These are phyloP conservation scores for Hephaestus fuliginosus DNA, from an alignment of 2,797 vertebrate genomes.

Conservation along the genomic window DNA sequence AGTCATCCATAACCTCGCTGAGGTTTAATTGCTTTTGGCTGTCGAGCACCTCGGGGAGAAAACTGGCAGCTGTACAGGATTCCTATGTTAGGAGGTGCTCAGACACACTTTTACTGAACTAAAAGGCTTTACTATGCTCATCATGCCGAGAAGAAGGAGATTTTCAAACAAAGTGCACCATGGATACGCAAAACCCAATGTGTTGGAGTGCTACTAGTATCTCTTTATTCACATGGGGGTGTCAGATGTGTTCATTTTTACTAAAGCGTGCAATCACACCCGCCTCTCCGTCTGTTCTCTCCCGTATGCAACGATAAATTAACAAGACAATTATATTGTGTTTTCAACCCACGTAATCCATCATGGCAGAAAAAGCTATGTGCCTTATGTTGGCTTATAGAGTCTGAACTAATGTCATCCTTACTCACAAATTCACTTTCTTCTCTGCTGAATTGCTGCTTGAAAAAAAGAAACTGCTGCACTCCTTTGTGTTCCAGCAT, in stretches of 20 bases:
- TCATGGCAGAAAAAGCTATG: slow-evolving; percentile 9
- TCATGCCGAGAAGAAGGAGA: slow-evolving; percentile 18
- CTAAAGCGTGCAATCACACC: slow-evolving; percentile 8
- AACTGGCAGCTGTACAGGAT: slow-evolving; percentile 66
- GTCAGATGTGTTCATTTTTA: slow-evolving; percentile 18
- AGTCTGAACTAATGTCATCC: slow-evolving; percentile 15
- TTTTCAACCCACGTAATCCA: slow-evolving; percentile 24
- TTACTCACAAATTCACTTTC: slow-evolving; percentile 18
- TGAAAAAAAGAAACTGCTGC: slow-evolving; percentile 18
- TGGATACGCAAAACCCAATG: slow-evolving; percentile 2
- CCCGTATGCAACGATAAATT: not conserved
- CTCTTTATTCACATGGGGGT: not conserved
- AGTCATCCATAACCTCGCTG: slow-evolving; percentile 68
- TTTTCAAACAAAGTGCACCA: slow-evolving; percentile 13
- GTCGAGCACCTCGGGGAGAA: slow-evolving; percentile 59
- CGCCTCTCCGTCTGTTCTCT: slow-evolving; percentile 15
- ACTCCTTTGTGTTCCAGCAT: slow-evolving; percentile 33
- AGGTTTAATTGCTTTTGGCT: slow-evolving; percentile 75
- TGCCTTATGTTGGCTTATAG: slow-evolving; percentile 1
- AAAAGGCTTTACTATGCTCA: slow-evolving; percentile 27
- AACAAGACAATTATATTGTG: slow-evolving; percentile 20
- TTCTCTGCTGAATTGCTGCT: not conserved
- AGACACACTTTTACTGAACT: slow-evolving; percentile 25
- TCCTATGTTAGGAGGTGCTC: slow-evolving; percentile 67
- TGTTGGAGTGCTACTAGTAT: not conserved